Conservation (phyloP, 37 sponge, comb jelly and placozoan genomes). For the Ephydatia muelleri region DNA sequence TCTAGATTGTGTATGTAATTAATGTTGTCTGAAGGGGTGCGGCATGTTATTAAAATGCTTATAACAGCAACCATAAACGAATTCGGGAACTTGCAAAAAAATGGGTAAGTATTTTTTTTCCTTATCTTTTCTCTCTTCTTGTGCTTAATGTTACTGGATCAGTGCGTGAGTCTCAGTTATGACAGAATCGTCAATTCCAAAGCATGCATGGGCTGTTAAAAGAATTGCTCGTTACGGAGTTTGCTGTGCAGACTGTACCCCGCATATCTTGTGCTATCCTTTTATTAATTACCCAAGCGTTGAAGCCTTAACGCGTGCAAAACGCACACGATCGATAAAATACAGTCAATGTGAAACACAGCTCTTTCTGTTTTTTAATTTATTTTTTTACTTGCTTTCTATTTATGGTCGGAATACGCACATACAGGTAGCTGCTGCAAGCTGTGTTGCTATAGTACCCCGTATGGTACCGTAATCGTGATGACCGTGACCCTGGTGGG, state of each 20-base stretch:
- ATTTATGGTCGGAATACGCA: too few relatives aligned
- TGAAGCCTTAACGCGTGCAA: too few relatives aligned
- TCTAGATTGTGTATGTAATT: not conserved
- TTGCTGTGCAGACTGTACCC: too few relatives aligned
- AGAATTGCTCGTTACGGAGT: too few relatives aligned
- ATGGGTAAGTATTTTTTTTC: not conserved
- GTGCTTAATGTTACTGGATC: too few relatives aligned
- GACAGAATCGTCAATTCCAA: not conserved
- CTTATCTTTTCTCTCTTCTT: not conserved
- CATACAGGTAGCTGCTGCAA: slow-evolving; percentile 53
- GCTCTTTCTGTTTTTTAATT: too few relatives aligned
- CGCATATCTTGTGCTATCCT: too few relatives aligned
- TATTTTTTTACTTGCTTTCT: too few relatives aligned
- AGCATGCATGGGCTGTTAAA: not conserved
- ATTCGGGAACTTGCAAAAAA: not conserved
- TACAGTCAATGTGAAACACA: too few relatives aligned
- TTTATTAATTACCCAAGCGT: too few relatives aligned
- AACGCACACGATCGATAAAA: too few relatives aligned
- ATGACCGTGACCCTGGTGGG: slow-evolving; percentile 66
- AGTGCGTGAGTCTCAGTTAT: too few relatives aligned
- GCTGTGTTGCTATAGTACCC: slow-evolving; percentile 75
- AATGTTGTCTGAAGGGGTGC: not conserved
- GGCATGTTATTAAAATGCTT: not conserved
- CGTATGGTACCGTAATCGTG: slow-evolving; percentile 58
- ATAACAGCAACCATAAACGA: not conserved